These are phyloP conservation scores for Leptodirus hochenwartii DNA, from an alignment of 2,888 invertebrate species.

Conservation along the genomic window DNA sequence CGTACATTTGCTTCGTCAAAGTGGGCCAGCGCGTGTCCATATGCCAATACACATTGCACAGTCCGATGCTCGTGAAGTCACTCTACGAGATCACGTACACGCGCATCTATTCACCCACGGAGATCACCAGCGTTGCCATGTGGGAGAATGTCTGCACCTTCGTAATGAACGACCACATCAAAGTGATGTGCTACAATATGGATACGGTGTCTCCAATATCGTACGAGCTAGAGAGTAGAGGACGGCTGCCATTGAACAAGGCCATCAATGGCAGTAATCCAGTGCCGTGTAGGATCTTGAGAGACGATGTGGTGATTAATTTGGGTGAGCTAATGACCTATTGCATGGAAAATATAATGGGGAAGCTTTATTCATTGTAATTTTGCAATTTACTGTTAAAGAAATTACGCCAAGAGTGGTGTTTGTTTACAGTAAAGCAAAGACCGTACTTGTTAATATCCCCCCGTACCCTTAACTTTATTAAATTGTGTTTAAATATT, in stretches of 20 bases:
- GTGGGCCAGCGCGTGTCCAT: slow-evolving; percentile 23
- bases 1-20: slow-evolving; percentile 24
- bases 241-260: slow-evolving; percentile 5
- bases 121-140: slow-evolving; percentile 22
- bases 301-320: slow-evolving; percentile 8
- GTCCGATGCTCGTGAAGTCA: slow-evolving; percentile 14
- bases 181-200: slow-evolving; percentile 20
- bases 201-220: slow-evolving; percentile 17
- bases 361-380: no score
- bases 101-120: slow-evolving; percentile 24
- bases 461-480: no score
- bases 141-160: slow-evolving; percentile 24
- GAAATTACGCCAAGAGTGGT: no score
- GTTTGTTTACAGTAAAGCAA: no score
- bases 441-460: no score
- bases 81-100: slow-evolving; percentile 23
- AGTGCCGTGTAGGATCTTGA: slow-evolving; percentile 4
- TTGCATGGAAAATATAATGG: no score
- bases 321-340: no score
- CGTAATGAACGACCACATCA: slow-evolving; percentile 22
- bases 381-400: no score
- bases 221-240: slow-evolving; percentile 11
- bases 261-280: slow-evolving; percentile 13
- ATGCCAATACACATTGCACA: slow-evolving; percentile 16
- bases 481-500: no score